phyloP scores from a whole-genome alignment of 2,113 vertebrate species.

The Bettongia penicillata region DNA sequence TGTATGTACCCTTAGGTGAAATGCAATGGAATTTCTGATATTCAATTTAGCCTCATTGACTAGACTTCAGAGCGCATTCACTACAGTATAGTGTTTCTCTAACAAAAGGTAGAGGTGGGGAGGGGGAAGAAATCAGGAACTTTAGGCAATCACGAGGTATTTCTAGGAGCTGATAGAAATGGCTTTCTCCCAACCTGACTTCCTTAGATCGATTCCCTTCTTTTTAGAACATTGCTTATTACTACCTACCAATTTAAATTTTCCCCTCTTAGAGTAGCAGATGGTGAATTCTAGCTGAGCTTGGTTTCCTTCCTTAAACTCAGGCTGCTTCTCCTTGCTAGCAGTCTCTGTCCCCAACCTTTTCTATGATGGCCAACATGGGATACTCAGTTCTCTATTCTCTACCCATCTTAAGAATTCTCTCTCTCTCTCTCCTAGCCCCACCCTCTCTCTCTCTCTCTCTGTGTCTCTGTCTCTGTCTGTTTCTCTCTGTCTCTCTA shows the following conservation, averaged over 20 bases:
- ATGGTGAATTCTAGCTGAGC: background rate
- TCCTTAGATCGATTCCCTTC: background rate
- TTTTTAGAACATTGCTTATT: background rate
- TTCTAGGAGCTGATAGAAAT: background rate
- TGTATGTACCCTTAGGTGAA: background rate
- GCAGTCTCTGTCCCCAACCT: background rate
- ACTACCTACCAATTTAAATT: background rate
- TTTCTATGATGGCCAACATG: background rate
- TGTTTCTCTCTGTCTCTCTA: too few species aligned
- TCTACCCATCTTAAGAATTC: background rate
- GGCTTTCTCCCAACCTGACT: background rate
- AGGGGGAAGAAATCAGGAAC: background rate
- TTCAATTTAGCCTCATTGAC: background rate
- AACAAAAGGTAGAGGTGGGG: background rate
- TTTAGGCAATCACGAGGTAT: background rate
- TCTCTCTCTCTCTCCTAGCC: background rate
- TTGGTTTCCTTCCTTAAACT: background rate
- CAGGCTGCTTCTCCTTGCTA: background rate
- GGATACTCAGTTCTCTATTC: background rate
- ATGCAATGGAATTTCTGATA: background rate
- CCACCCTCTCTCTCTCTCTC: too few species aligned
- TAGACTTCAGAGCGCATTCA: background rate
- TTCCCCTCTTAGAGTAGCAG: background rate
- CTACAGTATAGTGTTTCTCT: background rate
- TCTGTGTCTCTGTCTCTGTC: too few species aligned